These are phyloP conservation scores for Nannoperca australis DNA, from an alignment of 2,797 vertebrate species.

Conservation along the genomic window DNA sequence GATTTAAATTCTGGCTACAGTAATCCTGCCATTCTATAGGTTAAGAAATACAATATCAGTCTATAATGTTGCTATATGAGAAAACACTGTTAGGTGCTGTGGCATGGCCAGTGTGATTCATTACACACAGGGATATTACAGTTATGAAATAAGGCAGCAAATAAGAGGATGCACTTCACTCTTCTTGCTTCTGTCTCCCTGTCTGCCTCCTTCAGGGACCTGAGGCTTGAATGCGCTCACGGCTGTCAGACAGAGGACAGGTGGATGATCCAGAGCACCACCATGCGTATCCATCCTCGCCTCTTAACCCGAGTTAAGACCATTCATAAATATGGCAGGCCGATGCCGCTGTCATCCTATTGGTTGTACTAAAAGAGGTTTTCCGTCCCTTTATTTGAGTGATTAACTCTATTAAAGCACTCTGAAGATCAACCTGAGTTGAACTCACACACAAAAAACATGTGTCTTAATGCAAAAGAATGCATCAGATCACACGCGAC, in stretches of 20 bases:
- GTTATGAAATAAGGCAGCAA: background rate
- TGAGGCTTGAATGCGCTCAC: background rate
- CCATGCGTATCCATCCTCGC: conserved; percentile 45
- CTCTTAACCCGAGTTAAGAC: conserved; percentile 53
- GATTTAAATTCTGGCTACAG: background rate
- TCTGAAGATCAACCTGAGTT: background rate
- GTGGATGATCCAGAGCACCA: conserved; percentile 33
- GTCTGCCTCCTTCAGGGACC: background rate
- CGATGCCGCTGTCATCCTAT: conserved; percentile 4
- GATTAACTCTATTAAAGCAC: background rate
- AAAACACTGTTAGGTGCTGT: background rate
- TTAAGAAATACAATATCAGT: background rate
- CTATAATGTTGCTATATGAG: background rate
- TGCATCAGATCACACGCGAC: conserved; percentile 10
- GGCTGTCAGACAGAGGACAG: conserved; percentile 3
- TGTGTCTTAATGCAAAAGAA: background rate
- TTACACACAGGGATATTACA: background rate
- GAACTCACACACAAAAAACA: background rate
- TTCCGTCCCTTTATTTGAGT: background rate
- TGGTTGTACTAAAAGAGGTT: conserved; percentile 7
- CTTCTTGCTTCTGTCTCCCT: background rate
- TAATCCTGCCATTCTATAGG: background rate
- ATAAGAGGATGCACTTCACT: background rate
- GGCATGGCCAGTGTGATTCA: background rate
- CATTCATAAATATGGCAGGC: conserved; percentile 72